Evolutionary conservation across 2,888 invertebrate species (phyloP), one percentile per base, ranked within the genome.

Genomic region (Agonopterix arenella): DNA sequence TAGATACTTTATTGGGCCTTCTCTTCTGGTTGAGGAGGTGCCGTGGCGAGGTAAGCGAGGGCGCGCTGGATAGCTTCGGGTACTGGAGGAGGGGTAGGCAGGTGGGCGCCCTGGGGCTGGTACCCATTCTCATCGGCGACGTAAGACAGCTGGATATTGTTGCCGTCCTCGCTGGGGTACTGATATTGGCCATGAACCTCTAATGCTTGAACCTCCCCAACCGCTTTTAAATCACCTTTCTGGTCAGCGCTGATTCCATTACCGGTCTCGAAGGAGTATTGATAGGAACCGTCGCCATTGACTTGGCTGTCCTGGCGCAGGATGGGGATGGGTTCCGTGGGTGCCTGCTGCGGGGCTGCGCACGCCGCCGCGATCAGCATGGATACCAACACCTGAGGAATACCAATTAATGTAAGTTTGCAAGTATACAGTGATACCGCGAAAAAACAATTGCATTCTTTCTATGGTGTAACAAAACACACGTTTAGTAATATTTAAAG

Each of bases 41-140:
- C 91, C 44, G 92, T 91, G 46, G 93, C 93, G 65, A 93, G 82
- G 71, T 91, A 93, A 38, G 90, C 93, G 46, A 94, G 78, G 13
- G 93, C 91, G 52, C 91, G 90, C 66, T 93, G 91, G 62, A 94
- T 94, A 54, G 92, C 91, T 50, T 90, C 92, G 18, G 94, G 94
- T 52, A 94, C 93, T 59, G 94, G 94, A 40, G 94, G 94, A 8
- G 93, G 90, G 8, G 91, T 92, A 36, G 92, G 92, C n/a, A 92
- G 72, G 62, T 92, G 92, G 8, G 86, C 90, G 2, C 92, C 91
- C 60, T 82, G 89, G 1, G 93, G 92, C 68, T 93, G 92, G 89
- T 90, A 93, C 16, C 93, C 93, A 60, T 93, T 93, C 70, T 94
- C 93, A 60, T 94, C 93, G 56, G 94, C 93, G 42, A 90, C 84